Evolutionary conservation across 64 coral and sea anemone species (phyloP), one percentile per base, ranked within the genome.

Genomic region (Montipora cactus): DNA sequence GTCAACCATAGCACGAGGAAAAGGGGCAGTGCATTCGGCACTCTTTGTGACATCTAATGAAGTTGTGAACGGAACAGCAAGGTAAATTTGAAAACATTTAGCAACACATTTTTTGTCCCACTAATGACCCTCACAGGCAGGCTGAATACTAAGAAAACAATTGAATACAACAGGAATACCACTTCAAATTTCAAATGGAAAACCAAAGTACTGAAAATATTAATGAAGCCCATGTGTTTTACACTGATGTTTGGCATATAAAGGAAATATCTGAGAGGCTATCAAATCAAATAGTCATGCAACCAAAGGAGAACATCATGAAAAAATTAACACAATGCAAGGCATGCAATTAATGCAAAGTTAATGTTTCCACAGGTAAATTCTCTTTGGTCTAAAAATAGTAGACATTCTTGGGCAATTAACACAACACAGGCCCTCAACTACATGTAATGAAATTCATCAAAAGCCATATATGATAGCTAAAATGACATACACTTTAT

Each of bases 21-120:
- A 19, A 37, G 83, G 71, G 37, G 69, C 70, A 46, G 83, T 48
- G 25, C 83, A 48, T 46, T 86, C 83, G 7, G 62, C 83, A 71
- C 61, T 86, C 15, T 86, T 86, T 8, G 12, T 86, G 14, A 86
- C 83, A 4, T 69, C 66, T 4, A 86, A 86, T 18, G 45, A 86
- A 46, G 44, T 86, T 14, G 53, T 55, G 10, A 57, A 57, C 53
- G 86, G 52, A 18, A 86, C 82, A 28, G 82, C 82, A 69, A 86
- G 82, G 82, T 70, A 86, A 86, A 7, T 12, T 71, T 71, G 68
- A n/a, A 19, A 71, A 71, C 5, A 71, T 5, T 71, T 71, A 71
- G 10, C 68, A 71, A 71, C 68, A 21, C 20, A 12, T 67, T 67
- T 67, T 14, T 4, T 13, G 4, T 7, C 3, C 25, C 11, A 55